Percentiles rank a stretch among this genome's conserved stretches.
These are phyloP conservation scores for Mythimna albipuncta DNA, from an alignment of 2,888 invertebrate genomes.

Conservation along the genomic window DNA sequence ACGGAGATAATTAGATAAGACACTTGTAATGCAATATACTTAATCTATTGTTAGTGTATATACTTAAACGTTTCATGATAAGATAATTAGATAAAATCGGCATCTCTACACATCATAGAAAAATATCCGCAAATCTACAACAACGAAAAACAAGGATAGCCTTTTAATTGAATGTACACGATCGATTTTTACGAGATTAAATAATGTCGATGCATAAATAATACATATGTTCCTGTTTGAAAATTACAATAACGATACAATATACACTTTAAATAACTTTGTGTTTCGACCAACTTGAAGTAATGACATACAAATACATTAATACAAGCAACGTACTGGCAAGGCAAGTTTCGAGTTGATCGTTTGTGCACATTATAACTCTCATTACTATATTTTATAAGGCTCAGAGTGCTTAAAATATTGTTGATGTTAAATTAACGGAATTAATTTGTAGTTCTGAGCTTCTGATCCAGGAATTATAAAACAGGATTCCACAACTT, in stretches of 20 bases:
- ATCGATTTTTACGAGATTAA: constrained; percentile 10
- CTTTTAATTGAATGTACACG: neutral
- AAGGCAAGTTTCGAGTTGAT: constrained; percentile 4
- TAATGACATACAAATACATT: neutral
- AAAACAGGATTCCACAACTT: neutral
- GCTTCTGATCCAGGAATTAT: neutral
- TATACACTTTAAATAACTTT: neutral
- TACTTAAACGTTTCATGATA: constrained; percentile 30
- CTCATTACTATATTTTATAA: neutral
- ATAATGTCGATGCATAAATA: constrained; percentile 1
- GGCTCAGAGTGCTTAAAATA: neutral
- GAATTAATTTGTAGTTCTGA: neutral
- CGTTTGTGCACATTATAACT: constrained; percentile 7
- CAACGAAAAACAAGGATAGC: neutral
- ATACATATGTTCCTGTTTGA: constrained; percentile 3
- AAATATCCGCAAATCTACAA: constrained; percentile 22
- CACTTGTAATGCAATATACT: constrained; percentile 47
- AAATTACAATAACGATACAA: neutral
- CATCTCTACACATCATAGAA: constrained; percentile 36
- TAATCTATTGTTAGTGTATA: constrained; percentile 40
- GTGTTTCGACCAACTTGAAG: neutral
- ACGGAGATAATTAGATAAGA: constrained; percentile 25
- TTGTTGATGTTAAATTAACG: neutral
- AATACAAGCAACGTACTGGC: neutral
- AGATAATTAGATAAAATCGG: constrained; percentile 31